Conservation (phyloP, 2,888 invertebrate genomes). For the Brachyptera risi region DNA sequence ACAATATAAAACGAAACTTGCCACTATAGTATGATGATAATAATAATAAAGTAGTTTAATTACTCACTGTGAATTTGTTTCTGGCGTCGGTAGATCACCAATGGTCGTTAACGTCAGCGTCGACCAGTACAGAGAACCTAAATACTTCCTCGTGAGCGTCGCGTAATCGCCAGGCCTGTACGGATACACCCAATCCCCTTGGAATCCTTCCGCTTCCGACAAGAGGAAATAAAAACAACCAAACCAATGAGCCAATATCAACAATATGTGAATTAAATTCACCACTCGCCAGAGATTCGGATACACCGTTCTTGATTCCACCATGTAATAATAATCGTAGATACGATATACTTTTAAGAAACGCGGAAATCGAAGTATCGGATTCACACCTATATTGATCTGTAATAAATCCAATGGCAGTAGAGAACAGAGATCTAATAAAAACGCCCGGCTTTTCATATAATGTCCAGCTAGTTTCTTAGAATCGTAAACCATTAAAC, state of each 20-base stretch:
- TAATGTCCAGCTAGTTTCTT: constrained; percentile 88
- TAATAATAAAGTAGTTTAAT: no score
- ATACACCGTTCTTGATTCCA: constrained; percentile 92
- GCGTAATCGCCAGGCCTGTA: constrained; percentile 85
- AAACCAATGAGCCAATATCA: constrained; percentile 95
- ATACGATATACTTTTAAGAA: constrained; percentile 89
- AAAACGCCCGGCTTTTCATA: constrained; percentile 75
- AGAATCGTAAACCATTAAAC: constrained; percentile 87
- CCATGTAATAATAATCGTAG: constrained; percentile 91
- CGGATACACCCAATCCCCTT: constrained; percentile 88
- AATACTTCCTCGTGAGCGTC: constrained; percentile 85
- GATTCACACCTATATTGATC: constrained; percentile 74
- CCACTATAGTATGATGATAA: no score
- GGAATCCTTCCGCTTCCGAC: constrained; percentile 85
- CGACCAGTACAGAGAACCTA: constrained; percentile 95
- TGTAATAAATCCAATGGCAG: constrained; percentile 85
- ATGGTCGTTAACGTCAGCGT: constrained; percentile 93
- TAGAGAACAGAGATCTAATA: constrained; percentile 77
- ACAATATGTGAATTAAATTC: constrained; percentile 89
- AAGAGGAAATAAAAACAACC: constrained; percentile 95
- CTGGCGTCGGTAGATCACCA: constrained; percentile 92
- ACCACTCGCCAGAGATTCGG: constrained; percentile 95
- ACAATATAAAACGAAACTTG: no score
- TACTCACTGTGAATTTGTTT: constrained; percentile 95
- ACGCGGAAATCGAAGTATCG: constrained; percentile 82